Conservation (phyloP, 2,797 vertebrate genomes). For the Mormyrops boulengeri region DNA sequence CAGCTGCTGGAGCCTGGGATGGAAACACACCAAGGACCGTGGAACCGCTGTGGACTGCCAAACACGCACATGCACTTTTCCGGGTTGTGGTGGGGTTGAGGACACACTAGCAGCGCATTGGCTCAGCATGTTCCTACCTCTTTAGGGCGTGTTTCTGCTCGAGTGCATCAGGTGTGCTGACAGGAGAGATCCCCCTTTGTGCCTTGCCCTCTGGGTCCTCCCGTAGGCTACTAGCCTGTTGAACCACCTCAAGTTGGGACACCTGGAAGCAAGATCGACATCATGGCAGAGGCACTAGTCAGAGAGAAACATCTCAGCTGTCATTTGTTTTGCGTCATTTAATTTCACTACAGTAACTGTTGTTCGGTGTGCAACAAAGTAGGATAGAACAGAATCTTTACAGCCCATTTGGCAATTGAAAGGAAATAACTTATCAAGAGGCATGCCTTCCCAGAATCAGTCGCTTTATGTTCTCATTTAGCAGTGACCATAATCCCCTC, state of each 20-base stretch:
- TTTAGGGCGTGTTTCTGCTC: constrained; percentile 74
- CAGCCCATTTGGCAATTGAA: background rate
- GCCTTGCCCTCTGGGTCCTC: constrained; percentile 27
- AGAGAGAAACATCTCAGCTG: background rate
- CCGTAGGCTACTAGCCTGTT: background rate
- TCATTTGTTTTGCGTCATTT: background rate
- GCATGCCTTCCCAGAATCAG: background rate
- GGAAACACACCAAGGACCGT: background rate
- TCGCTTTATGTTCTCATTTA: background rate
- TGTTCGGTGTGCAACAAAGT: background rate
- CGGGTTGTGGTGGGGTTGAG: background rate
- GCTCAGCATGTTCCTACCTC: constrained; percentile 58
- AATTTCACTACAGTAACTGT: background rate
- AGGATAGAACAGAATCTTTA: background rate
- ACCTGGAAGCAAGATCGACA: background rate
- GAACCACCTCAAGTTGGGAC: constrained; percentile 20
- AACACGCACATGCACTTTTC: background rate
- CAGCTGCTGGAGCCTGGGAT: constrained; percentile 75
- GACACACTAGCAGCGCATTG: background rate
- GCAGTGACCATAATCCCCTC: background rate
- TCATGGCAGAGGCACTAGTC: background rate
- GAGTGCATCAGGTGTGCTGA: constrained; percentile 37
- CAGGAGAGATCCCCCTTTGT: constrained; percentile 7
- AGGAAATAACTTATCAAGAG: background rate
- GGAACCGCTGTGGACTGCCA: background rate